Conservation (phyloP, 2,888 invertebrate genomes). For the Lochmaea capreae region DNA sequence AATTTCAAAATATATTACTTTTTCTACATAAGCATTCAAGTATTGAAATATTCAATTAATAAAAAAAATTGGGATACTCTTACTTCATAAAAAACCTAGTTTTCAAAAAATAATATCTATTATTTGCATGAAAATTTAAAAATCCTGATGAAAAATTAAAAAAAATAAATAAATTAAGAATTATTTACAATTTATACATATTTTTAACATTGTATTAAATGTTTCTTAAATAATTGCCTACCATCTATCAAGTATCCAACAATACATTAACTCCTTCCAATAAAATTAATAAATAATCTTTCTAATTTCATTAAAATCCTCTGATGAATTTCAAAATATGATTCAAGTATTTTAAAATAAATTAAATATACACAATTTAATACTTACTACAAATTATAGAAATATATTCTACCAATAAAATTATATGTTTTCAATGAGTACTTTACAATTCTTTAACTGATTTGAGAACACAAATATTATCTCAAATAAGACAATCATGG, state of each 20-base stretch:
- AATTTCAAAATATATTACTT: too few species aligned
- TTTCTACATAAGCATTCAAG: too few species aligned
- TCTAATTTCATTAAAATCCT: not conserved
- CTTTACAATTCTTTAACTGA: not conserved
- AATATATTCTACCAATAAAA: not conserved
- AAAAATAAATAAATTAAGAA: not conserved
- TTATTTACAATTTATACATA: slow-evolving; percentile 2
- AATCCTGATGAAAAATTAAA: not conserved
- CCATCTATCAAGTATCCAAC: not conserved
- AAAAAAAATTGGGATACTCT: too few species aligned
- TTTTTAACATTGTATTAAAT: not conserved
- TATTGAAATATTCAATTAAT: too few species aligned
- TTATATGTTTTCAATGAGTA: not conserved
- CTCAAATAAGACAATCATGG: not conserved
- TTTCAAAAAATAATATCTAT: not conserved
- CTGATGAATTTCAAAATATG: not conserved
- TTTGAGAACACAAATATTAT: not conserved
- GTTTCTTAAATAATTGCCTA: not conserved
- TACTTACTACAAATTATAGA: not conserved
- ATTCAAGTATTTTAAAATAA: not conserved
- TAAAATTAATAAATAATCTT: not conserved
- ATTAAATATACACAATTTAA: slow-evolving; percentile 4
- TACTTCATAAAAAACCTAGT: too few species aligned
- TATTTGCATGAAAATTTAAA: not conserved
- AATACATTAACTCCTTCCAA: not conserved